Conservation (phyloP, 1,140 invertebrate genomes). For the Sweltsa coloradensis region DNA sequence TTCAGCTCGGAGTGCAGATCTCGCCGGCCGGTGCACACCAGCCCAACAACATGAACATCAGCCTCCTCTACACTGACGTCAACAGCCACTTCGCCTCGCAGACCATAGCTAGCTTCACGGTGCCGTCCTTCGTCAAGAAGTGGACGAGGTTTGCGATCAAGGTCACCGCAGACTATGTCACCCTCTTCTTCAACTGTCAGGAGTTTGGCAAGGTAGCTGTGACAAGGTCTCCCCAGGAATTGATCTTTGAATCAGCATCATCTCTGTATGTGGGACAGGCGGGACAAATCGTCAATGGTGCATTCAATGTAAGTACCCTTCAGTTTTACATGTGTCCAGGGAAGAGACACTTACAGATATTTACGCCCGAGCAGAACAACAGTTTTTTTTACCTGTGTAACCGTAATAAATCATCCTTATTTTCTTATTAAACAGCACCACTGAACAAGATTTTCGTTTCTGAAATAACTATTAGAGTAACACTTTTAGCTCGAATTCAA, state of each 20-base stretch:
- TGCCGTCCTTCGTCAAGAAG: conserved; percentile 61
- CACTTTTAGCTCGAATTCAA: too few species aligned
- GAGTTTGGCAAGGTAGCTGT: conserved; percentile 54
- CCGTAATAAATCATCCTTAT: too few species aligned
- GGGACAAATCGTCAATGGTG: conserved; percentile 32
- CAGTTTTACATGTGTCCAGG: too few species aligned
- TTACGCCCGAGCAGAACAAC: too few species aligned
- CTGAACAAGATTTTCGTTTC: too few species aligned
- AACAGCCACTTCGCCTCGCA: conserved; percentile 45
- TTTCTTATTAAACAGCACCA: too few species aligned
- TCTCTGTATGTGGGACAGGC: conserved; percentile 86
- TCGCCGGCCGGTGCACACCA: conserved; percentile 5
- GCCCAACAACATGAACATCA: conserved; percentile 49
- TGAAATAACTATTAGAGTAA: too few species aligned
- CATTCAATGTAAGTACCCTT: conserved; percentile 13
- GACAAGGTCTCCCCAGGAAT: conserved; percentile 55
- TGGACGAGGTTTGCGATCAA: conserved; percentile 51
- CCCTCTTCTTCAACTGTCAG: conserved; percentile 71
- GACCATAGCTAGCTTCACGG: conserved; percentile 64
- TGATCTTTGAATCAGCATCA: conserved; percentile 80
- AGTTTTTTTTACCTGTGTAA: too few species aligned
- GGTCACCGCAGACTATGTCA: conserved; percentile 50
- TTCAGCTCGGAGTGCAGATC: conserved; percentile 30
- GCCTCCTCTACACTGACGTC: conserved; percentile 70
- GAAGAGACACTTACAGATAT: too few species aligned